phyloP scores from a whole-genome alignment of 2,113 vertebrate genomes.

The Lophius piscatorius region DNA sequence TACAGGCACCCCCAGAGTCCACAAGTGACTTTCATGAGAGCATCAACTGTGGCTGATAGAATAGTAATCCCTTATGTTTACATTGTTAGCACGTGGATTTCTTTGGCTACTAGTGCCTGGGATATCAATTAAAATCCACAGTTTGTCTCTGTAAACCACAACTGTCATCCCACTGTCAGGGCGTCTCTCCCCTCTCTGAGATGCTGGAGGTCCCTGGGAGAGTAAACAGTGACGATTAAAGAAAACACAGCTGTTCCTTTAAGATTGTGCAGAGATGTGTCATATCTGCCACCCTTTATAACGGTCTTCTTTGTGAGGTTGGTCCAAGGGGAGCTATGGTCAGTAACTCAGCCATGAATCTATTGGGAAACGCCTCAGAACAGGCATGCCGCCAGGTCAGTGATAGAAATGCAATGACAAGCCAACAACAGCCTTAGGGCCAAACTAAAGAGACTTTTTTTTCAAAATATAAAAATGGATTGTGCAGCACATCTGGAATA shows the following conservation, averaged over 20 bases:
- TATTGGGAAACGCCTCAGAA: conserved; percentile 66
- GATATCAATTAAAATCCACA: conserved; percentile 94
- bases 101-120: conserved; percentile 92
- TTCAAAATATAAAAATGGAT: conserved; percentile 29
- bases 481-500: conserved; percentile 48
- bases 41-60: conserved; percentile 88
- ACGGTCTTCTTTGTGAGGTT: conserved; percentile 68
- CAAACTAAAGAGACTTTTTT: conserved; percentile 32
- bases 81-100: conserved; percentile 91
- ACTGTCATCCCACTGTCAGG: conserved; percentile 62
- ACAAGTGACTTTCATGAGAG: conserved; percentile 84
- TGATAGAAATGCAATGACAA: conserved; percentile 53
- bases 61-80: conserved; percentile 93
- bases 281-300: conserved; percentile 83
- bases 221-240: conserved; percentile 83
- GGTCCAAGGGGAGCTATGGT: conserved; percentile 64
- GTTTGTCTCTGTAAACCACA: conserved; percentile 57
- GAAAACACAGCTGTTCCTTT: conserved; percentile 96
- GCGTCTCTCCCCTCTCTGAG: conserved; percentile 79
- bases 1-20: conserved; percentile 44
- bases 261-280: conserved; percentile 89
- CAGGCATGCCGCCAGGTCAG: conserved; percentile 39
- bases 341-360: conserved; percentile 71
- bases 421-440: conserved; percentile 53
- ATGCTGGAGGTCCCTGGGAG: conserved; percentile 83